phyloP scores from a whole-genome alignment of 2,888 invertebrate genomes.

The Spialia ferax region DNA sequence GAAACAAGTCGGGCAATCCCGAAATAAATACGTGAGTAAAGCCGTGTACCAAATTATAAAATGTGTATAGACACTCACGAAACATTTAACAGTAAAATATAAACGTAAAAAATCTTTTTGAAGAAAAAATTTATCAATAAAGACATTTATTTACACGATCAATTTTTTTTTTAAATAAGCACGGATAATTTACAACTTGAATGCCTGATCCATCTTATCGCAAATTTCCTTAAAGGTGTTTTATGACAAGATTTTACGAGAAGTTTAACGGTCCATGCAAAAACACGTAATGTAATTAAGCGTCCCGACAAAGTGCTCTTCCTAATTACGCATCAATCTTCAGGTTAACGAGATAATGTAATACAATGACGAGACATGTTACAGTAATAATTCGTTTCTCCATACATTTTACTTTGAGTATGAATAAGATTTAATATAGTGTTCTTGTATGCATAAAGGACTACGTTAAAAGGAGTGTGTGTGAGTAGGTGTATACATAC shows the following conservation, averaged over 20 bases:
- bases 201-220: constrained; percentile 14
- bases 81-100: too few species aligned
- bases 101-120: too few species aligned
- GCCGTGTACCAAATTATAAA: too few species aligned
- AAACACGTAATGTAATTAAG: constrained; percentile 39
- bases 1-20: too few species aligned
- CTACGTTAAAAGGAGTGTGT: too few species aligned
- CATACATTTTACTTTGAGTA: constrained; percentile 53
- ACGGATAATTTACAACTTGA: neutral
- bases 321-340: constrained; percentile 36
- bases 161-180: constrained; percentile 2
- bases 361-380: constrained; percentile 36
- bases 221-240: constrained; percentile 18
- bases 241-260: constrained; percentile 32
- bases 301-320: constrained; percentile 36
- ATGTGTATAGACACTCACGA: too few species aligned
- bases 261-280: constrained; percentile 35
- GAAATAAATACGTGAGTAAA: too few species aligned
- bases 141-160: too few species aligned
- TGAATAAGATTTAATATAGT: constrained; percentile 27
- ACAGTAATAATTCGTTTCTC: constrained; percentile 75
- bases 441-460: too few species aligned
- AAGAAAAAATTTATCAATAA: too few species aligned
- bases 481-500: too few species aligned
- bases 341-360: constrained; percentile 34